Evolutionary conservation across 2,888 invertebrate species (phyloP).

Genomic region (Caenorhabditis virilis): DNA sequence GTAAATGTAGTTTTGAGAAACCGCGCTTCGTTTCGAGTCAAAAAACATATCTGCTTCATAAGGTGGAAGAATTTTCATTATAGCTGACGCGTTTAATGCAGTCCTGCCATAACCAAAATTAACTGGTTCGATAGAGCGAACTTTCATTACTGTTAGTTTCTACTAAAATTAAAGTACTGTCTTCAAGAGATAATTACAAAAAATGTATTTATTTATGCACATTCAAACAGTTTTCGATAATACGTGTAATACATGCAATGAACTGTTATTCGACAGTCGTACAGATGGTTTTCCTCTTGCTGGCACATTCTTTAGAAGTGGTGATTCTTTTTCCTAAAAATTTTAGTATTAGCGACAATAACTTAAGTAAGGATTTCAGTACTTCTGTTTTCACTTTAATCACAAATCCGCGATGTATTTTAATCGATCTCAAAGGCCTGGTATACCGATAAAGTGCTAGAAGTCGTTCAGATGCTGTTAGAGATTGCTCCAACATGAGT

Average conservation of each 20-base stretch:
- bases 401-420: slow-evolving; percentile 51
- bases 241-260: slow-evolving; percentile 32
- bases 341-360: background rate
- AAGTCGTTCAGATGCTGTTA: slow-evolving; percentile 84
- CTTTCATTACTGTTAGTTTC: too few species aligned
- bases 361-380: background rate
- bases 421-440: slow-evolving; percentile 49
- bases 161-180: too few species aligned
- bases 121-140: too few species aligned
- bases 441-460: slow-evolving; percentile 78
- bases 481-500: slow-evolving; percentile 90
- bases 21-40: too few species aligned
- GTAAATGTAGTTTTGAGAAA: too few species aligned
- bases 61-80: too few species aligned
- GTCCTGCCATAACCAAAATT: too few species aligned
- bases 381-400: slow-evolving; percentile 50
- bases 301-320: slow-evolving; percentile 13
- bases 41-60: too few species aligned
- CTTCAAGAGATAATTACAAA: too few species aligned
- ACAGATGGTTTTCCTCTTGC: slow-evolving; percentile 33
- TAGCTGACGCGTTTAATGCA: too few species aligned
- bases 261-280: slow-evolving; percentile 30
- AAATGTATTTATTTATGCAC: too few species aligned
- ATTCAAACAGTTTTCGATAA: slow-evolving; percentile 24
- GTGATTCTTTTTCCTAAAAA: slow-evolving; percentile 15